Base-by-base conservation (phyloP, 2,113 vertebrate species). In the Esox niger region DNA sequence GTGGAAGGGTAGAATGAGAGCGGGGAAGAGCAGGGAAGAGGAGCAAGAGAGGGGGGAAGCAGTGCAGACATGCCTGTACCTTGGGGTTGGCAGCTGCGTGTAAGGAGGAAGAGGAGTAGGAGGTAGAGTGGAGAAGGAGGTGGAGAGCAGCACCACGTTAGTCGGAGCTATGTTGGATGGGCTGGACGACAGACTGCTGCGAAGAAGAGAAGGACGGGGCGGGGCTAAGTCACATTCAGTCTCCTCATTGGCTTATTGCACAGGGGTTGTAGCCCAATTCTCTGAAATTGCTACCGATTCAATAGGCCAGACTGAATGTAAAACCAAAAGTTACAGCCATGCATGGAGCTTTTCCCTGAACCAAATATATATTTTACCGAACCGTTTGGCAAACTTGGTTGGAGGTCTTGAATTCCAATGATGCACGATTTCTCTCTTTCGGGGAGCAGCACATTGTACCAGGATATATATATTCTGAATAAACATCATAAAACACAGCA, bases 111-210 rank as follows among this genome's bases (percentile, higher is more conserved):
- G 57, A 43, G 62, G 56, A n/a, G 17, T 23, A 86, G 80, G 85
- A 87, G 81, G 85, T 86, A 83, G 86, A 80, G 83, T 84, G 85
- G 89, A 89, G 82, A 86, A 89, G 86, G 86, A 90, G 78, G 87
- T 89, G 83, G 87, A 88, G 80, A 90, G 89, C 86, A 90, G 87
- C 79, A 90, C 85, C 87, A 89, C 86, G 33, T 79, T 87, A 87
- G 87, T 82, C 84, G 85, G 86, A 76, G 86, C 84, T 75, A 87
- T 83, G 84, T 86, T 89, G 87, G 86, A 86, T 73, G 85, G 77
- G 80, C 83, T 80, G 79, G 79, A 87, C 82, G 87, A 85, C 83
- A 86, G 76, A 62, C 85, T 87, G 69, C 49, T 54, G 81, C 83
- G 85, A 82, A 79, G 83, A 79, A 83, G 54, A 69, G 25, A 66